Percentiles rank a stretch among this genome's conserved stretches.
phyloP scores from a whole-genome alignment of 1,140 invertebrate genomes.

The Lasaia peninsularis region DNA sequence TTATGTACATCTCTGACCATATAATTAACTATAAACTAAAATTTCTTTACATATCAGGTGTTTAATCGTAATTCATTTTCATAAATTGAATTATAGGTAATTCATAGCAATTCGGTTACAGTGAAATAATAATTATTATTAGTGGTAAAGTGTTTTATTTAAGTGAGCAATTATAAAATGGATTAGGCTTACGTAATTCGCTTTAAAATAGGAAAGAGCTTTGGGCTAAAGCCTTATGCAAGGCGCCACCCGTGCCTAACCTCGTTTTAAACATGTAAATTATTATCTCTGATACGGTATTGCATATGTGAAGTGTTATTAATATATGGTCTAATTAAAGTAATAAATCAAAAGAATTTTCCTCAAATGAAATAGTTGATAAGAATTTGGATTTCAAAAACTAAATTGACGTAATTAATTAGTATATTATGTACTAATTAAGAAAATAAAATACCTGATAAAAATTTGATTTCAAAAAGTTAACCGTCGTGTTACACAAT shows the following conservation, averaged over 20 bases:
- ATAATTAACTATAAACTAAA: too few species aligned
- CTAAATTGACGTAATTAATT: neutral
- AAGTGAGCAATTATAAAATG: slow-evolving; percentile 12
- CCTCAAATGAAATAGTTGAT: neutral
- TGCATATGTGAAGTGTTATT: slow-evolving; percentile 22
- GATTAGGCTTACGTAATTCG: slow-evolving; percentile 19
- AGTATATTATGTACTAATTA: neutral
- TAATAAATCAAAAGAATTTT: neutral
- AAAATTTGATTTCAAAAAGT: too few species aligned
- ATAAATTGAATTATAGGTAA: too few species aligned
- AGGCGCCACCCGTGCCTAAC: slow-evolving; percentile 49
- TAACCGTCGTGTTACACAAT: too few species aligned
- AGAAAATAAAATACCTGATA: neutral
- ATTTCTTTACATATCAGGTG: too few species aligned
- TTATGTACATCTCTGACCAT: too few species aligned
- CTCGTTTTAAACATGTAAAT: slow-evolving; percentile 52
- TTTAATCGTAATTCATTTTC: too few species aligned
- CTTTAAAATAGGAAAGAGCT: slow-evolving; percentile 35
- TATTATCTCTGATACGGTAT: slow-evolving; percentile 23
- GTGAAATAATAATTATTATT: too few species aligned
- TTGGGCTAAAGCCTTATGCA: slow-evolving; percentile 56
- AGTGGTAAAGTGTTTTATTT: neutral
- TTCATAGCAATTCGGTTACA: too few species aligned
- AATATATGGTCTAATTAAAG: slow-evolving; percentile 9
- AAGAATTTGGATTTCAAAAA: neutral